phyloP scores from a whole-genome alignment of 2,888 invertebrate species.

The Acanthosepion pharaonis region DNA sequence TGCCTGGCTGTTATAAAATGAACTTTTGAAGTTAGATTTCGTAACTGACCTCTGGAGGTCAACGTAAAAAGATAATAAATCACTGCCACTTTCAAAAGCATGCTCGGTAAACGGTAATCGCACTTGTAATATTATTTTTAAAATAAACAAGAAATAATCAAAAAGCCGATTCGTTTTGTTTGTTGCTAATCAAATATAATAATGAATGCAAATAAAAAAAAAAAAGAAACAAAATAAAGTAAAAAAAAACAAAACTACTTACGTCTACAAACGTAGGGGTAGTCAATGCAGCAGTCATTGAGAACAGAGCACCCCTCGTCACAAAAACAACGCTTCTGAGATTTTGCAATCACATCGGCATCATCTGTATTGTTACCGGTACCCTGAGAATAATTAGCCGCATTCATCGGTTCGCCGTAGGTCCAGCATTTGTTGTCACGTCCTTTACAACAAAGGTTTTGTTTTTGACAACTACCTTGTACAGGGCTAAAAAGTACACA shows the following conservation, averaged over 20 bases:
- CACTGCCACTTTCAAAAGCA: too few species aligned
- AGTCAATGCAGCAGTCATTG: constrained; percentile 37
- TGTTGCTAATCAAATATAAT: too few species aligned
- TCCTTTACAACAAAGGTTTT: constrained; percentile 36
- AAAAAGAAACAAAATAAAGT: neutral
- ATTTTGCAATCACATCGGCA: constrained; percentile 37
- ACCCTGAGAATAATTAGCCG: neutral
- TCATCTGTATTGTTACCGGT: neutral
- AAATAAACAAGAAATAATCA: too few species aligned
- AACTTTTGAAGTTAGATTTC: too few species aligned
- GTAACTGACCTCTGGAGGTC: too few species aligned
- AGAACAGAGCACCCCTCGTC: constrained; percentile 35
- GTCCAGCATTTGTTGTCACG: constrained; percentile 42
- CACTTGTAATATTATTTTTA: too few species aligned
- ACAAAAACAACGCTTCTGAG: constrained; percentile 42
- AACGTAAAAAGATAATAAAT: too few species aligned
- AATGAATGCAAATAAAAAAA: too few species aligned
- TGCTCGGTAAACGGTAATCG: too few species aligned
- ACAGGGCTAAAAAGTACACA: neutral
- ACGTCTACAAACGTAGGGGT: neutral
- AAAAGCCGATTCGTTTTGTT: too few species aligned
- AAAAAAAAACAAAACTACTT: neutral
- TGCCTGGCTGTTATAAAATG: too few species aligned
- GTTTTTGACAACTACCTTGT: constrained; percentile 5
- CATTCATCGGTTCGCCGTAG: constrained; percentile 42